phyloP scores from a whole-genome alignment of 2,113 vertebrate species.

The Lichenostomus cassidix region DNA sequence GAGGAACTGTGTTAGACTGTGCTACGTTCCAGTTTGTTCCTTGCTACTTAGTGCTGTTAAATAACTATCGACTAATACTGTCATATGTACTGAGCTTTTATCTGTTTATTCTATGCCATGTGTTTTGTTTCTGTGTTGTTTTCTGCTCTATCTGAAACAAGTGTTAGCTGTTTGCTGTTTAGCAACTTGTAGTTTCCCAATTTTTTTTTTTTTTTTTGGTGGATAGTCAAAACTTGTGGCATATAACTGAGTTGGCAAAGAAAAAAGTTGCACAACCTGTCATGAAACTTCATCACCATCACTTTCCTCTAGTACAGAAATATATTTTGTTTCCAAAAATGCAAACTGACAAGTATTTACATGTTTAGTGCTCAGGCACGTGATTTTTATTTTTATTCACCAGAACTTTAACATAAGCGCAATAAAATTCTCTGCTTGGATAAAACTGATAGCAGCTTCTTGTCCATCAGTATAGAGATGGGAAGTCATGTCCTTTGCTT shows the following conservation, averaged over 20 bases:
- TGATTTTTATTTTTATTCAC: not conserved
- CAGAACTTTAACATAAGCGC: not conserved
- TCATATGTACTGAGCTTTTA: not conserved
- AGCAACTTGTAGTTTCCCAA: not conserved
- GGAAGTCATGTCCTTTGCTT: not conserved
- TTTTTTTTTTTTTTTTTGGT: not conserved
- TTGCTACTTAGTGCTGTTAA: not conserved
- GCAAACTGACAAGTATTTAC: not conserved
- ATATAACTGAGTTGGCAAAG: not conserved
- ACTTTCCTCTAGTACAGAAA: not conserved
- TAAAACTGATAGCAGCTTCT: not conserved
- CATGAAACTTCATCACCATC: not conserved
- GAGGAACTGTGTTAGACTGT: not conserved
- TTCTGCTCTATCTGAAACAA: not conserved
- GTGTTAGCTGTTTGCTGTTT: not conserved
- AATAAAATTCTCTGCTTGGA: not conserved
- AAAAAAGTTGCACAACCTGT: not conserved
- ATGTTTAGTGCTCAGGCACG: not conserved
- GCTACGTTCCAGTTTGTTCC: not conserved
- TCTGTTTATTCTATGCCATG: not conserved
- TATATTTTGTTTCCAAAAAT: not conserved
- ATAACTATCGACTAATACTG: not conserved
- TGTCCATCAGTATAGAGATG: not conserved
- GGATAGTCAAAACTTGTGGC: not conserved
- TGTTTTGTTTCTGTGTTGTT: not conserved